Percentiles rank a stretch among this genome's conserved stretches.
Conservation (phyloP, 1,140 invertebrate species). For the Diprion similis region DNA sequence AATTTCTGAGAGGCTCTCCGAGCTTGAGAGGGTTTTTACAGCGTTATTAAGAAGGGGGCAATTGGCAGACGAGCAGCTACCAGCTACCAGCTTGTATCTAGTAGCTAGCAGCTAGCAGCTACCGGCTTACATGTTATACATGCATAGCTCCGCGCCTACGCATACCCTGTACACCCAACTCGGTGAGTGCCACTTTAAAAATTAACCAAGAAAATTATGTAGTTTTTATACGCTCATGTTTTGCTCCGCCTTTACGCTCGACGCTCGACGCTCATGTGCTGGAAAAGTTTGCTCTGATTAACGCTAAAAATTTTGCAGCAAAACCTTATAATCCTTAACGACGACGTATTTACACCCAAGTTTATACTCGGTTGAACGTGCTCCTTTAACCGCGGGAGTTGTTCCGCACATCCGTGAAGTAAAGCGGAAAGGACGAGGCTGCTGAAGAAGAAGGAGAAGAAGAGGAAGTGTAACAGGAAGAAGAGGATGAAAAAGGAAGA, state of each 20-base stretch:
- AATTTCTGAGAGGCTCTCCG: not conserved
- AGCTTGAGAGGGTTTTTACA: constrained; percentile 1
- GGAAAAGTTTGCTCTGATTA: constrained; percentile 7
- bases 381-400: not conserved
- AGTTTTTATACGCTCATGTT: not conserved
- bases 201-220: constrained; percentile 8
- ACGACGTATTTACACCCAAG: not conserved
- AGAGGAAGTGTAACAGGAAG: too few species aligned
- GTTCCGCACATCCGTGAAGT: not conserved
- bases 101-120: too few species aligned
- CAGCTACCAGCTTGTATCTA: not conserved
- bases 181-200: constrained; percentile 4
- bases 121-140: too few species aligned
- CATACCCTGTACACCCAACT: not conserved
- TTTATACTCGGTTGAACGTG: not conserved
- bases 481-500: too few species aligned
- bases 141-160: too few species aligned
- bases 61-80: not conserved
- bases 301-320: constrained; percentile 4
- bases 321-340: not conserved
- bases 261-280: not conserved
- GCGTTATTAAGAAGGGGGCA: constrained; percentile 1
- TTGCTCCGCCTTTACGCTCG: not conserved
- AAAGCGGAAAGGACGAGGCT: not conserved
- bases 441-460: too few species aligned